Evolutionary conservation across 2,888 invertebrate species (phyloP).

Genomic region (Sarcophaga carnaria): DNA sequence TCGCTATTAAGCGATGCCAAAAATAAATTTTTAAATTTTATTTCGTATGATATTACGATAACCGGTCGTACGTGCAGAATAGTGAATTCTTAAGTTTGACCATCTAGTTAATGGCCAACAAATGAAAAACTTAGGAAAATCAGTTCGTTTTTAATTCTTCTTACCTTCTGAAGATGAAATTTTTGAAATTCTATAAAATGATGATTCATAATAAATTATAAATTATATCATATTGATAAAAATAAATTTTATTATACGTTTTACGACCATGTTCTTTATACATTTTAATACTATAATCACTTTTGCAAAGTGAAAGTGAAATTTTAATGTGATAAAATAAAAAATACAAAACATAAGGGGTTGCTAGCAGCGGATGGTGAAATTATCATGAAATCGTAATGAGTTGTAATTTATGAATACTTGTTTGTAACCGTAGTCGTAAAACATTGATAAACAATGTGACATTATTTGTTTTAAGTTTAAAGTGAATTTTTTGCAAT

Average conservation of each 20-base stretch:
- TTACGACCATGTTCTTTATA: neutral
- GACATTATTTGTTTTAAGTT: too few relatives aligned
- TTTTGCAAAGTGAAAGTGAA: neutral
- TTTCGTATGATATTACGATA: too few relatives aligned
- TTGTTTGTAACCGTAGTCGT: too few relatives aligned
- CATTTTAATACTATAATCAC: neutral
- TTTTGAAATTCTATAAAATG: neutral
- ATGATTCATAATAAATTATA: neutral
- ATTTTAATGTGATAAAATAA: neutral
- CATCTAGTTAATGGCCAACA: neutral
- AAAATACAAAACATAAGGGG: too few relatives aligned
- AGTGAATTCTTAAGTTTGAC: neutral
- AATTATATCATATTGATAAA: neutral
- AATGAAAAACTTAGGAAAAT: neutral
- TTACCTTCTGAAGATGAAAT: neutral
- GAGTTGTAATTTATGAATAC: too few relatives aligned
- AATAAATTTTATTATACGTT: neutral
- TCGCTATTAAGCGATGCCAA: neutral
- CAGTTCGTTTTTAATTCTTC: neutral
- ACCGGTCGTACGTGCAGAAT: too few relatives aligned
- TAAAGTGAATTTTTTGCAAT: too few relatives aligned
- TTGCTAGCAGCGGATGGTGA: too few relatives aligned
- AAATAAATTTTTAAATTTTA: neutral
- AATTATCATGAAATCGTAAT: too few relatives aligned
- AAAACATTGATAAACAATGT: too few relatives aligned